Evolutionary conservation across 2,113 vertebrate species (phyloP).

Genomic region (Monopterus albus): DNA sequence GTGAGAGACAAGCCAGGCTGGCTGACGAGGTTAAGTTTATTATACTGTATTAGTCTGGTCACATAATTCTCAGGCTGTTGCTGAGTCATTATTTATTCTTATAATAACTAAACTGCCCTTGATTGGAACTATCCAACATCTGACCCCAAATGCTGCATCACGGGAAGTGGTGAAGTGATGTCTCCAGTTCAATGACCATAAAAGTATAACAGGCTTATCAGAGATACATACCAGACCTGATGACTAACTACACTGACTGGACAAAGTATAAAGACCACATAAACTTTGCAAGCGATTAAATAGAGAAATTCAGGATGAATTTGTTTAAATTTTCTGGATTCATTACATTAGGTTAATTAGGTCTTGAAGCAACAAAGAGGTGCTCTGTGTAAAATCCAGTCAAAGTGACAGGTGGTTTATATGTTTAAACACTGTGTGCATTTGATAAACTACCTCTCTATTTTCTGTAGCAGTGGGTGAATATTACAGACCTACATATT

Average conservation of each 20-base stretch:
- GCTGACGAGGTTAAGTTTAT: no score
- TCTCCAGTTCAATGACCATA: background rate
- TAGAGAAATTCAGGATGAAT: background rate
- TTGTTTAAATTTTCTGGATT: background rate
- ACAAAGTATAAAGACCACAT: background rate
- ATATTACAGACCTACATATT: background rate
- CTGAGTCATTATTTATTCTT: slow-evolving; percentile 3
- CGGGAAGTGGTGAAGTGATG: slow-evolving; percentile 23
- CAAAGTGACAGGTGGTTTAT: background rate
- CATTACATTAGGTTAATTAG: background rate
- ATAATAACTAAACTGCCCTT: background rate
- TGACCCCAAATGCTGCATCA: slow-evolving; percentile 17
- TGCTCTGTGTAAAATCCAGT: no score
- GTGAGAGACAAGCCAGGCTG: no score
- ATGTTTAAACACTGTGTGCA: background rate
- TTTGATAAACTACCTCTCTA: background rate
- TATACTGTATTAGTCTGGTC: no score
- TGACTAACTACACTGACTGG: background rate
- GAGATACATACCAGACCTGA: slow-evolving; percentile 20
- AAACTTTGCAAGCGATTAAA: background rate
- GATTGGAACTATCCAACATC: background rate
- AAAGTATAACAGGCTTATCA: slow-evolving; percentile 5
- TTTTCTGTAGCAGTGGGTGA: background rate
- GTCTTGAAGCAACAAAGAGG: background rate
- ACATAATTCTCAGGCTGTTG: slow-evolving; percentile 9